Evolutionary conservation across 1,140 invertebrate genomes (phyloP).

Genomic region (Nasonia vitripennis): DNA sequence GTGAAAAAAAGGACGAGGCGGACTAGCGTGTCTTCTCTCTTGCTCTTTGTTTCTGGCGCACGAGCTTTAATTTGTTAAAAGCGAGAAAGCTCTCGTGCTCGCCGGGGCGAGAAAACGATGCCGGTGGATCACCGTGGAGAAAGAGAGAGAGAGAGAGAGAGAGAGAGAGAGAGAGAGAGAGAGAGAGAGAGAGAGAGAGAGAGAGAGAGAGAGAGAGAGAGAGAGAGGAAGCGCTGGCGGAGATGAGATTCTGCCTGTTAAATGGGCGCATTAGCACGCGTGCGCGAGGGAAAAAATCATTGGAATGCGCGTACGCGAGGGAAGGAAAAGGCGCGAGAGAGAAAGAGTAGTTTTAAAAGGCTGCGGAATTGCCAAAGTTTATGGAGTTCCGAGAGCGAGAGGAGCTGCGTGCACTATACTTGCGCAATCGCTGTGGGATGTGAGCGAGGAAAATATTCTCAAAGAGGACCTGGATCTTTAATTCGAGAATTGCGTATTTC

Average conservation of each 20-base stretch:
- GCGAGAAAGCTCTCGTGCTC: slow-evolving; percentile 45
- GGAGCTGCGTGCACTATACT: neutral
- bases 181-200: slow-evolving; percentile 49
- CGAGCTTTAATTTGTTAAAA: slow-evolving; percentile 70
- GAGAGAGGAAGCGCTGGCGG: slow-evolving; percentile 29
- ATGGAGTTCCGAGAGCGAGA: neutral
- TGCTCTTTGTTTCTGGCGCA: slow-evolving; percentile 54
- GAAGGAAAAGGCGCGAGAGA: neutral
- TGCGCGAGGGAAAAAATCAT: slow-evolving; percentile 20
- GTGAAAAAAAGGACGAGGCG: slow-evolving; percentile 48
- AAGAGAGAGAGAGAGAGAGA: slow-evolving; percentile 47
- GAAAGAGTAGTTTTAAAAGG: slow-evolving; percentile 49
- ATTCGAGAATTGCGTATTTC: slow-evolving; percentile 19
- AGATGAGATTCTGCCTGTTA: slow-evolving; percentile 55
- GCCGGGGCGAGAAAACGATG: slow-evolving; percentile 51
- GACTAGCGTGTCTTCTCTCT: slow-evolving; percentile 14
- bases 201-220: no score
- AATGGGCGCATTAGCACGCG: slow-evolving; percentile 58
- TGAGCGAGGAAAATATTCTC: neutral
- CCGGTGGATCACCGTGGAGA: neutral
- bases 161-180: slow-evolving; percentile 46
- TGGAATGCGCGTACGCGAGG: slow-evolving; percentile 30
- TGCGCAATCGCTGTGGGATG: neutral
- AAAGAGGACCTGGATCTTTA: neutral
- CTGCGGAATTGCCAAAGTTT: slow-evolving; percentile 44